Percentiles rank a stretch among this genome's conserved stretches.
Evolutionary conservation across 2,113 vertebrate genomes (phyloP).

Genomic region (Machaerirhynchus nigripectus): DNA sequence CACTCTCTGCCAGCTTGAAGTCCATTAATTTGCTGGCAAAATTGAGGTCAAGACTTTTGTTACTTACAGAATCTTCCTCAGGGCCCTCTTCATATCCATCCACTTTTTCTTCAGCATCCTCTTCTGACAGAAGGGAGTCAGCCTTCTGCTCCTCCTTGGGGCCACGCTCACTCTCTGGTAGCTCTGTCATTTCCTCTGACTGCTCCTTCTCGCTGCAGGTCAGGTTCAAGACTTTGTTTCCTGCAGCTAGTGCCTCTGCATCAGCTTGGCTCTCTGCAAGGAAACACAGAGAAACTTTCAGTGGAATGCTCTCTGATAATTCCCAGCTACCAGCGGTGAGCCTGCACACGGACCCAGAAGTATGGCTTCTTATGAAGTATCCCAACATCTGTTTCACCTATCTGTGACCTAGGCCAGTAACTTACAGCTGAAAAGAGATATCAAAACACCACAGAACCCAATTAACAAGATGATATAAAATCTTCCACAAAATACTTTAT

Average conservation of each 20-base stretch:
- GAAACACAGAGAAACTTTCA: slow-evolving; percentile 50
- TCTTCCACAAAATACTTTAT: neutral
- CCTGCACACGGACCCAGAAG: neutral
- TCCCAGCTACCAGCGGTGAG: neutral
- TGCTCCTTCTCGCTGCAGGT: slow-evolving; percentile 55
- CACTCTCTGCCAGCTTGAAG: slow-evolving; percentile 85
- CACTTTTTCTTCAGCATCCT: slow-evolving; percentile 42
- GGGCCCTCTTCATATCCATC: slow-evolving; percentile 57
- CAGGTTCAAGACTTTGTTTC: slow-evolving; percentile 77
- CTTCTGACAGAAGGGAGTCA: slow-evolving; percentile 29
- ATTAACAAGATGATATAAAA: neutral
- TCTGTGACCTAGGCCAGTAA: neutral
- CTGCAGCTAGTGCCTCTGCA: slow-evolving; percentile 63
- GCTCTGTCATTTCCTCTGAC: slow-evolving; percentile 30
- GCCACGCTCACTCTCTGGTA: neutral
- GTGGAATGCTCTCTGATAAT: neutral
- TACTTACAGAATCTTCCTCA: slow-evolving; percentile 89
- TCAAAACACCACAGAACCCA: neutral
- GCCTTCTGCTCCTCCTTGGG: slow-evolving; percentile 33
- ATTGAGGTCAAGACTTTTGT: slow-evolving; percentile 94
- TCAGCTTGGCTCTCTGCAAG: slow-evolving; percentile 88
- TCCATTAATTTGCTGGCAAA: slow-evolving; percentile 93
- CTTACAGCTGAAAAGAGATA: neutral
- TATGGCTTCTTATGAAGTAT: neutral
- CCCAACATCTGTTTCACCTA: neutral